phyloP scores from a whole-genome alignment of 2,888 invertebrate species.

The Synanthedon myopaeformis region DNA sequence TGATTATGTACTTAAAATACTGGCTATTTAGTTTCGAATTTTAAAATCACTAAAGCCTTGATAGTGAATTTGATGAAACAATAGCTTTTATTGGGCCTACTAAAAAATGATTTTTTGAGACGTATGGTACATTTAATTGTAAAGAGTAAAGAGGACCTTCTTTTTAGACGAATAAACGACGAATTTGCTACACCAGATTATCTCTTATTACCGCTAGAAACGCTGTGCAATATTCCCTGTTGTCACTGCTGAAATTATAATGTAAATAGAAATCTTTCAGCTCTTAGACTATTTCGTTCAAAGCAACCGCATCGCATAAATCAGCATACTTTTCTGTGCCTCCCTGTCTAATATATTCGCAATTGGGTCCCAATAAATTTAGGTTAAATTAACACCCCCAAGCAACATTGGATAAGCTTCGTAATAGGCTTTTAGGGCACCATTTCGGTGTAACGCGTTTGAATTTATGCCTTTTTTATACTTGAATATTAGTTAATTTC shows the following conservation, averaged over 20 bases:
- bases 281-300: background rate
- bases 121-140: no score
- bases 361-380: slow-evolving; percentile 41
- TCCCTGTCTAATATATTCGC: slow-evolving; percentile 33
- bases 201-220: no score
- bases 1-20: no score
- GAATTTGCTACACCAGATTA: no score
- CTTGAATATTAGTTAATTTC: background rate
- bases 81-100: no score
- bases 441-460: background rate
- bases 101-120: no score
- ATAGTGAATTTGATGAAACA: no score
- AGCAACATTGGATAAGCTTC: background rate
- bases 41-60: no score
- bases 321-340: slow-evolving; percentile 31
- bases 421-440: background rate
- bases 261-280: background rate
- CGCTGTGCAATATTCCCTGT: no score
- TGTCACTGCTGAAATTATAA: background rate
- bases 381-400: slow-evolving; percentile 33
- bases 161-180: no score
- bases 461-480: background rate
- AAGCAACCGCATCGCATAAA: slow-evolving; percentile 27
- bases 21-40: no score
- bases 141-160: no score